These are phyloP conservation scores for Junonia oenone DNA, from an alignment of 2,888 invertebrate species.

Conservation along the genomic window DNA sequence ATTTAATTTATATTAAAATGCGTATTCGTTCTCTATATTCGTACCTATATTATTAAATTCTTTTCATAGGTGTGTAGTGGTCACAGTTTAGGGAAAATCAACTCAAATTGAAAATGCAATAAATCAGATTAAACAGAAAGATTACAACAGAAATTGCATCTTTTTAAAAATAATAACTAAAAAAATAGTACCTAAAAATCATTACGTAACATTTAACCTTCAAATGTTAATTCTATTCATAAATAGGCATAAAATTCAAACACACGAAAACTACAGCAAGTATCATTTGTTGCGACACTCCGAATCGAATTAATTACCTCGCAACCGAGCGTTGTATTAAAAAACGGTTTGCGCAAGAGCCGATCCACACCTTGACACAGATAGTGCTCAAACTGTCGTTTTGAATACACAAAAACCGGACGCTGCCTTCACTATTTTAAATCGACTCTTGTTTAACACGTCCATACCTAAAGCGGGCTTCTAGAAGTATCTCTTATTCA, in stretches of 20 bases:
- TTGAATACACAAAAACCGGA: constrained; percentile 79
- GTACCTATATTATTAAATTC: too few relatives aligned
- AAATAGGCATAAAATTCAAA: constrained; percentile 32
- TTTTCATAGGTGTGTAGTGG: too few relatives aligned
- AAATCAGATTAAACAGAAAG: background rate
- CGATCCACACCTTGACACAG: constrained; percentile 78
- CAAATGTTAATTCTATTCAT: constrained; percentile 24
- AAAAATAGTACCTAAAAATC: too few relatives aligned
- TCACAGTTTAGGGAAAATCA: too few relatives aligned
- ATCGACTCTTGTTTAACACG: constrained; percentile 33
- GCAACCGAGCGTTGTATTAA: constrained; percentile 75
- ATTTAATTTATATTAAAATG: too few relatives aligned
- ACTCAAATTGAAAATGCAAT: background rate
- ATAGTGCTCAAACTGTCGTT: constrained; percentile 74
- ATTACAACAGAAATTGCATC: too few relatives aligned
- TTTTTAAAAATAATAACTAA: too few relatives aligned
- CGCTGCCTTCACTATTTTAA: constrained; percentile 63
- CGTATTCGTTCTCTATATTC: too few relatives aligned
- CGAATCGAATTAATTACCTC: constrained; percentile 78
- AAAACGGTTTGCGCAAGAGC: constrained; percentile 75
- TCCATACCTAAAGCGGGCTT: constrained; percentile 3
- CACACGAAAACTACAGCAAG: constrained; percentile 60
- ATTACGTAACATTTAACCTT: constrained; percentile 1
- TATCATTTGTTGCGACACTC: constrained; percentile 70
- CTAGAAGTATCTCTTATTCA: background rate